phyloP scores from a whole-genome alignment of 2,797 vertebrate genomes.

The Propithecus deckenii region DNA sequence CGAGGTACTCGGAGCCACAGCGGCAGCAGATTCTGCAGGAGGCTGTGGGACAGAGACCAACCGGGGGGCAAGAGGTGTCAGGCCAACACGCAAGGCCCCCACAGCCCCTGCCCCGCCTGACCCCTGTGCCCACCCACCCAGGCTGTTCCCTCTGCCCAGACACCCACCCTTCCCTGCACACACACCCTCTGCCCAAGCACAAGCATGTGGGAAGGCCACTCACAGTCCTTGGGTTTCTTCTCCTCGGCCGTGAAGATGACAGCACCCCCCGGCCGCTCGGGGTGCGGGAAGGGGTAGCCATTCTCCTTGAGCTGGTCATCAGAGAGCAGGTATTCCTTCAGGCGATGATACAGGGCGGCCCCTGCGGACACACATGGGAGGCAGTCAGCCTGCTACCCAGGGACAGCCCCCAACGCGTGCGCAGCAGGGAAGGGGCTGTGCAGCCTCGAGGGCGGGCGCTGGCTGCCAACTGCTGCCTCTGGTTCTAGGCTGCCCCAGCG shows the following conservation, averaged over 20 bases:
- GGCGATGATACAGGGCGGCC: constrained; percentile 89
- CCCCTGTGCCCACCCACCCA: not conserved
- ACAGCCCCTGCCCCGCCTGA: not conserved
- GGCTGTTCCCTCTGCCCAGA: not conserved
- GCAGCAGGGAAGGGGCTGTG: not conserved
- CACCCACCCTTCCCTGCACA: not conserved
- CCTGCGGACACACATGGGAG: constrained; percentile 81
- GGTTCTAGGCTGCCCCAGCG: no score
- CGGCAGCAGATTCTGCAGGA: constrained; percentile 94
- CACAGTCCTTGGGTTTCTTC: constrained; percentile 92
- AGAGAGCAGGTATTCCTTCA: constrained; percentile 91
- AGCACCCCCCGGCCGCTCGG: constrained; percentile 89
- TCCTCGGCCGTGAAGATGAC: constrained; percentile 90
- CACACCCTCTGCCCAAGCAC: not conserved
- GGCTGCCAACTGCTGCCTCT: not conserved
- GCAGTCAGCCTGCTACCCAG: not conserved
- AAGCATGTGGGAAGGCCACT: constrained; percentile 69
- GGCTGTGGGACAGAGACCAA: constrained; percentile 79
- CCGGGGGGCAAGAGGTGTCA: rapidly evolving
- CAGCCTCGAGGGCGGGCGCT: not conserved
- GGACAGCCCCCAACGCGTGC: not conserved
- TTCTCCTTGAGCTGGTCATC: constrained; percentile 96
- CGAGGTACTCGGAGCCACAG: constrained; percentile 94
- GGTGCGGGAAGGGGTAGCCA: constrained; percentile 92
- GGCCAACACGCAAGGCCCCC: not conserved